Base-by-base conservation (phyloP, 2,113 vertebrate genomes). In the Pelodiscus sinensis region DNA sequence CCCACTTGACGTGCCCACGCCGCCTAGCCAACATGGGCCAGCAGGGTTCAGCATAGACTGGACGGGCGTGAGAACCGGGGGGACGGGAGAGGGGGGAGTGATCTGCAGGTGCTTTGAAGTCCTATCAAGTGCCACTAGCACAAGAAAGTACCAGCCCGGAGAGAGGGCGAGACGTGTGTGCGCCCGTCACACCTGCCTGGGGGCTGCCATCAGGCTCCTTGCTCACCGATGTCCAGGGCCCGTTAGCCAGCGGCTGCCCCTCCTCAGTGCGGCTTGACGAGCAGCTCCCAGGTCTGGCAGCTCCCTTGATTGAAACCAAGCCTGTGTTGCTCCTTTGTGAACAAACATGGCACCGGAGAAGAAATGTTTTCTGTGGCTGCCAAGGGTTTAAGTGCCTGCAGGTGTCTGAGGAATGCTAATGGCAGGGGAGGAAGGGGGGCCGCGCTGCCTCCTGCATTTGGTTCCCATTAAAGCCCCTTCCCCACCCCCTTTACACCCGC, bases 241-340 rank as follows among this genome's bases (percentile, higher is more conserved):
- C 35, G n/a, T 51, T 57, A 3, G 9, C 51, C 15, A 38, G 65
- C 68, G 2, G 19, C 50, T 15, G 15, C n/a, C 24, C n/a, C 18
- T 65, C 52, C 56, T 73, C 8, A 16, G 19, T 13, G 15, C 51
- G 38, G 85, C 83, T 87, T 91, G 79, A 87, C 82, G 87, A 87
- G 85, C 73, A 83, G 71, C 73, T 91, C 78, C 81, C 68, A 51
- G 85, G 89, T 96, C 97, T 98, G 98, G 98, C 98, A 96, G 95
- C 91, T 93, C 95, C 94, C 97, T 95, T 99, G 98, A 99, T 99
- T 98, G 98, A 98, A 99, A 98, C 98, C 98, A 99, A 98, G 98
- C 97, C 95, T 97, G 62, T 79, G 96, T 97, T 98, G 98, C 98
- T 82, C 97, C 97, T 98, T 97, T 92, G 94, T 96, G 97, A 97